These are phyloP conservation scores for Ophthalmolycus amberensis DNA, from an alignment of 2,113 vertebrate species.

Conservation along the genomic window DNA sequence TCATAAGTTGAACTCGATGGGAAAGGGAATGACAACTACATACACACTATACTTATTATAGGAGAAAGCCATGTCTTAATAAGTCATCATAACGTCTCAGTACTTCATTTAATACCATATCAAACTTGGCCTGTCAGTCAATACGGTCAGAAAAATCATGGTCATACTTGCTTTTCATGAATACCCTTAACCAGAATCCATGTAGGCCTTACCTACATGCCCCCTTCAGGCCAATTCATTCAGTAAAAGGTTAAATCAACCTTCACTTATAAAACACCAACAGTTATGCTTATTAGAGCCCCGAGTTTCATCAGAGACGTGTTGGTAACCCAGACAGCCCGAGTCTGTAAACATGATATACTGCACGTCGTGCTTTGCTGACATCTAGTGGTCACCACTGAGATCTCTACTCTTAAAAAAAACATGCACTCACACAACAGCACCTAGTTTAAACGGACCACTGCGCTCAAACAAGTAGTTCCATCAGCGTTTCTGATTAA, in stretches of 20 bases:
- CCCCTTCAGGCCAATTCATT: too few relatives aligned
- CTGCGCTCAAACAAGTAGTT: constrained; percentile 67
- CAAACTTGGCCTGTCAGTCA: neutral
- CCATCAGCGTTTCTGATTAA: neutral
- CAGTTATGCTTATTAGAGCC: too few relatives aligned
- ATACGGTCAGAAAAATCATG: neutral
- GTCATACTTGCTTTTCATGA: neutral
- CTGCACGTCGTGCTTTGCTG: neutral
- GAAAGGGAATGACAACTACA: too few relatives aligned
- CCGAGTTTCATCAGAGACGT: too few relatives aligned
- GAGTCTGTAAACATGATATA: neutral
- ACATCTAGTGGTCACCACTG: constrained; percentile 53
- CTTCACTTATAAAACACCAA: too few relatives aligned
- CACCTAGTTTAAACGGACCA: neutral
- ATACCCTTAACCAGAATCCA: neutral
- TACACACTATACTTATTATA: neutral
- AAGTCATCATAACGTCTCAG: neutral
- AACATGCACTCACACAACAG: neutral
- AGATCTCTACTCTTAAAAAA: neutral
- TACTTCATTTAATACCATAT: neutral
- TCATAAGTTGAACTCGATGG: too few relatives aligned
- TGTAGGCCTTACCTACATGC: neutral
- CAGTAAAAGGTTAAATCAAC: too few relatives aligned
- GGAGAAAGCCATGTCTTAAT: neutral
- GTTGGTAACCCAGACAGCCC: too few relatives aligned